Evolutionary conservation across 2,113 vertebrate genomes (phyloP), one percentile per base, ranked within the genome.

Genomic region (Shinisaurus crocodilurus): DNA sequence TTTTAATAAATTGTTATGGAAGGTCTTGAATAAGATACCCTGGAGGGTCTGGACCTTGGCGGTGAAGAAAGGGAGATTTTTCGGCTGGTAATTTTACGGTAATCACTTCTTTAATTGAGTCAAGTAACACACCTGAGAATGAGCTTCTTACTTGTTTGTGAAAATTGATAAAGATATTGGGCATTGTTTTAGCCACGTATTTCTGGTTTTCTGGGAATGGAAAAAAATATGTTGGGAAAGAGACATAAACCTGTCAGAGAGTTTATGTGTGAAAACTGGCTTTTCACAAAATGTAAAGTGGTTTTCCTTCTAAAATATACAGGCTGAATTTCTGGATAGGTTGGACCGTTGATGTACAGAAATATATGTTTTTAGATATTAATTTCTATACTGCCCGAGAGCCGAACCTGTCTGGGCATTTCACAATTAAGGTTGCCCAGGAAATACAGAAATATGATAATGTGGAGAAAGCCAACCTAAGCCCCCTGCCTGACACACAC

Each of bases 81-180:
- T 45, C 1, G 2, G 1, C 18, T 13, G 25, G 13, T 6, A 34
- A n/a, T 90, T 89, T 93, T 57, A 81, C 25, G 25, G n/a, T 74
- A 94, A 91, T 90, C 40, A 10, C 45, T 40, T 88, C 20, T 90
- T 50, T 65, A 13, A 43, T 1, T 76, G 76, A 88, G 3, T 7
- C 3, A 95, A 96, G 60, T 95, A 96, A 86, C 94, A 96, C 94
- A 95, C 20, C 34, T 9, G 48, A 18, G 10, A 25, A 72, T 1
- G 18, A 45, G 63, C 1, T 32, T 7, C 4, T 60, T 48, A 37
- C 15, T 74, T n/a, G 15, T 74, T 37, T n/a, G n/a, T 18, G 72
- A 37, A 18, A 27, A 80, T 48, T 25, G 6, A 32, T 50, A 43
- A 76, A 8, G 37, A 43, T 7, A 76, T 37, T 40, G 34, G 9